A percentile compares a stretch with the other conserved stretches of the same genome.
phyloP scores from a whole-genome alignment of 2,797 vertebrate species.

The Siniperca scherzeri region DNA sequence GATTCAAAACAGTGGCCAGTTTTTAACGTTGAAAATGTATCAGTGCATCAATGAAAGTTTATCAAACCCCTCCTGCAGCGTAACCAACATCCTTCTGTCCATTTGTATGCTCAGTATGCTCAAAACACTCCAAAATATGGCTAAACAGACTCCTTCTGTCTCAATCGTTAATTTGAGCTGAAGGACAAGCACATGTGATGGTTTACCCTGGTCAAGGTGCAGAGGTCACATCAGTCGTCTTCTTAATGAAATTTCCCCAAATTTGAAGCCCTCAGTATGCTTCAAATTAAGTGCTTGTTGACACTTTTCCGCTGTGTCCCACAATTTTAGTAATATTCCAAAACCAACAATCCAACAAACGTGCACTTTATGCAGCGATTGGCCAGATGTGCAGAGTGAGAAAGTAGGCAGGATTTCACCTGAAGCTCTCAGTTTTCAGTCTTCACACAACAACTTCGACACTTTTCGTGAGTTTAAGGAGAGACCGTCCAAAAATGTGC shows the following conservation, averaged over 20 bases:
- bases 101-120: conserved; percentile 28
- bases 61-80: not conserved
- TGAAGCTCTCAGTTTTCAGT: no score
- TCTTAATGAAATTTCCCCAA: not conserved
- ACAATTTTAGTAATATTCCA: no score
- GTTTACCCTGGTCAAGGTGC: not conserved
- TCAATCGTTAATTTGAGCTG: not conserved
- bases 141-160: conserved; percentile 4
- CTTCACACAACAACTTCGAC: no score
- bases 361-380: no score
- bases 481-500: no score
- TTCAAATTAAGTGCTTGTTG: not conserved
- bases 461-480: no score
- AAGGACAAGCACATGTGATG: not conserved
- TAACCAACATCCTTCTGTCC: conserved; percentile 2
- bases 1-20: conserved; percentile 16
- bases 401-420: no score
- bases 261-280: not conserved
- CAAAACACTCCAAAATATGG: not conserved
- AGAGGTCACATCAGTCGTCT: not conserved
- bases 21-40: not conserved
- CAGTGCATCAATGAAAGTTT: not conserved
- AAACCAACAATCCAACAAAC: no score
- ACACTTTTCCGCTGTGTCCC: no score
- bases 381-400: no score